Percentiles rank a stretch among this genome's conserved stretches.
Evolutionary conservation across 1,140 invertebrate genomes (phyloP).

Genomic region (Lethrus apterus): DNA sequence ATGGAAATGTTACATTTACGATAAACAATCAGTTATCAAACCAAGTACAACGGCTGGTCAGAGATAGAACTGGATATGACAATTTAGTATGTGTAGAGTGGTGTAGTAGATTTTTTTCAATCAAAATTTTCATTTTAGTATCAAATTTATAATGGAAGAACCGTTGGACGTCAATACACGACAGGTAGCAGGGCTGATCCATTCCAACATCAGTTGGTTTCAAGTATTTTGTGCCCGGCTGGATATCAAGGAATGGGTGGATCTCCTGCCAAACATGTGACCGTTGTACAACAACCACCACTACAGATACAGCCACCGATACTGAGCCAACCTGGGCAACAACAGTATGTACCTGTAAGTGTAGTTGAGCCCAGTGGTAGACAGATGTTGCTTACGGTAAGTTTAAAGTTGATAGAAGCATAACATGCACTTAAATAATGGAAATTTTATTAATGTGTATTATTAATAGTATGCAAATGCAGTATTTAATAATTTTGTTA

Average conservation of each 20-base stretch:
- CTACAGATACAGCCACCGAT: constrained; percentile 63
- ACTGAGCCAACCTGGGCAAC: constrained; percentile 62
- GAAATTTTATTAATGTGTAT: not conserved
- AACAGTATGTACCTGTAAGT: constrained; percentile 85
- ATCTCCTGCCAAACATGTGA: constrained; percentile 80
- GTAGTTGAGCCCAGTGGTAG: constrained; percentile 70
- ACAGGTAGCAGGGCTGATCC: constrained; percentile 54
- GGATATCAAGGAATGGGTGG: constrained; percentile 76
- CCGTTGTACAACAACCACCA: constrained; percentile 68
- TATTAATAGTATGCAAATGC: too few relatives aligned
- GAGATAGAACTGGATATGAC: constrained; percentile 59
- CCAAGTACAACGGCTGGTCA: constrained; percentile 61
- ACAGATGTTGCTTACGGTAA: constrained; percentile 59
- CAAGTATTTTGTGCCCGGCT: constrained; percentile 82
- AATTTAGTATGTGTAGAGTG: constrained; percentile 45
- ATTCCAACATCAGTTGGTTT: constrained; percentile 81
- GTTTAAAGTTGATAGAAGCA: constrained; percentile 20
- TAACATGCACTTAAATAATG: not conserved
- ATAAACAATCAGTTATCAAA: constrained; percentile 76
- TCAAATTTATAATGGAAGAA: constrained; percentile 76
- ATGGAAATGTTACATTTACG: constrained; percentile 78
- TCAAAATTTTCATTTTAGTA: constrained; percentile 53
- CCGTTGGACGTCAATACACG: constrained; percentile 59
- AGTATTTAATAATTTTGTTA: constrained; percentile 9
- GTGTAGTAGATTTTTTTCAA: not conserved